Conservation (phyloP, 2,113 vertebrate genomes). For the Dendropsophus ebraccatus region DNA sequence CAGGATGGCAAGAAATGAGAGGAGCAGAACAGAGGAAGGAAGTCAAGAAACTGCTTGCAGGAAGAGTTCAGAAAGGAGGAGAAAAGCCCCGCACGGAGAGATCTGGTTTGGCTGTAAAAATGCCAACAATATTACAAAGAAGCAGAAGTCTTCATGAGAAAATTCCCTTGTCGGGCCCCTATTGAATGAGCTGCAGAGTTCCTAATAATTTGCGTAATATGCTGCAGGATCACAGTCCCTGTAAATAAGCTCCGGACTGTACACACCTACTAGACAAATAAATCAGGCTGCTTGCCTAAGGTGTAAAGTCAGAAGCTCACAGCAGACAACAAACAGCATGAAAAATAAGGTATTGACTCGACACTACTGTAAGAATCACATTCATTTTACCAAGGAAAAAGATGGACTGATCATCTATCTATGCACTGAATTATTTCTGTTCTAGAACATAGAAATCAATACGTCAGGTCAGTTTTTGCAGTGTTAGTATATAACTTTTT, state of each 20-base stretch:
- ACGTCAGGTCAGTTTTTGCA: background rate
- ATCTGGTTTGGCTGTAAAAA: background rate
- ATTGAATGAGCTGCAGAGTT: background rate
- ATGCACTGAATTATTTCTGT: slow-evolving; percentile 3
- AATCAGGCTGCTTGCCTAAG: slow-evolving; percentile 40
- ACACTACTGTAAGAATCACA: background rate
- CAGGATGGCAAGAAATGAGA: background rate
- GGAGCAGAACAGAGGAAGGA: background rate
- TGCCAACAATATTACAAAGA: background rate
- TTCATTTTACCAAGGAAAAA: background rate
- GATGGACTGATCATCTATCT: background rate
- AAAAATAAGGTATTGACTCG: background rate
- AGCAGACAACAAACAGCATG: slow-evolving; percentile 22
- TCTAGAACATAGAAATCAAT: background rate
- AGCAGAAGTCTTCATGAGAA: background rate
- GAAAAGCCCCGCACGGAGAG: background rate
- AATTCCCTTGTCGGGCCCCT: background rate
- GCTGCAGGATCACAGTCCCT: slow-evolving; percentile 16
- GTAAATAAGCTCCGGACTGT: background rate
- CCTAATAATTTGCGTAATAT: background rate
- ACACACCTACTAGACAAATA: slow-evolving; percentile 53
- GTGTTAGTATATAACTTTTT: background rate
- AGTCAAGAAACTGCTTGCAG: background rate
- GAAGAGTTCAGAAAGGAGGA: background rate
- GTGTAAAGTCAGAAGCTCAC: slow-evolving; percentile 37